phyloP scores from a whole-genome alignment of 2,113 vertebrate species.

The Daphoenositta chrysoptera region DNA sequence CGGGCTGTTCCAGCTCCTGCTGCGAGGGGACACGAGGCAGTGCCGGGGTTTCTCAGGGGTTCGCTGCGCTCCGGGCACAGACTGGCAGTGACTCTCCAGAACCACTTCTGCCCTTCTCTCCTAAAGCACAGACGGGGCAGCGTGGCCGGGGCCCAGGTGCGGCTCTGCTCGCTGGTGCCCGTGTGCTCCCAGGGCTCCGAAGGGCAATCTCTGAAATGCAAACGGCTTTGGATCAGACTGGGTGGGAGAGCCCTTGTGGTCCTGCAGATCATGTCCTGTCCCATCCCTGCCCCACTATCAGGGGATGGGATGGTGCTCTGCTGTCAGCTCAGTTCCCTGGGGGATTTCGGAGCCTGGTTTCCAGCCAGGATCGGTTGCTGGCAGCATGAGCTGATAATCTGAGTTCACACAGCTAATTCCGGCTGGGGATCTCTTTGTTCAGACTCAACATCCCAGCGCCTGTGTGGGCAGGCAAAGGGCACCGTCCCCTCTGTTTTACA shows the following conservation, averaged over 20 bases:
- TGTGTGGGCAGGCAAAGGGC: neutral
- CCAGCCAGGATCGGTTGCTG: neutral
- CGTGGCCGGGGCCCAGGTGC: neutral
- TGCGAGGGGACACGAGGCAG: neutral
- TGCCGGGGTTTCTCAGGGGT: neutral
- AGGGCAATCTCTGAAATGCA: neutral
- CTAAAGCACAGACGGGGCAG: neutral
- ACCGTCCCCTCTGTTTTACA: neutral
- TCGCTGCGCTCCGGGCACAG: neutral
- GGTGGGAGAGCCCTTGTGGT: neutral
- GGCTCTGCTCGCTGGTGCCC: neutral
- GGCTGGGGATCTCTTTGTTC: neutral
- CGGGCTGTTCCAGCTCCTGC: too few species aligned
- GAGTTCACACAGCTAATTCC: neutral
- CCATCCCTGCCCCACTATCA: neutral
- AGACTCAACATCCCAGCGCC: neutral
- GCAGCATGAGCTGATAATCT: neutral
- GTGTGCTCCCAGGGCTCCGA: neutral
- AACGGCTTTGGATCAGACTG: neutral
- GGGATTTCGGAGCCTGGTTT: neutral
- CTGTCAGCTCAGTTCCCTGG: neutral
- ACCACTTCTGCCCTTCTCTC: neutral
- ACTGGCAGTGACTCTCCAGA: neutral
- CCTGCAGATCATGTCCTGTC: neutral
- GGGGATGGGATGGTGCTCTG: neutral